phyloP scores from a whole-genome alignment of 2,113 vertebrate species.

The Gallinago media region DNA sequence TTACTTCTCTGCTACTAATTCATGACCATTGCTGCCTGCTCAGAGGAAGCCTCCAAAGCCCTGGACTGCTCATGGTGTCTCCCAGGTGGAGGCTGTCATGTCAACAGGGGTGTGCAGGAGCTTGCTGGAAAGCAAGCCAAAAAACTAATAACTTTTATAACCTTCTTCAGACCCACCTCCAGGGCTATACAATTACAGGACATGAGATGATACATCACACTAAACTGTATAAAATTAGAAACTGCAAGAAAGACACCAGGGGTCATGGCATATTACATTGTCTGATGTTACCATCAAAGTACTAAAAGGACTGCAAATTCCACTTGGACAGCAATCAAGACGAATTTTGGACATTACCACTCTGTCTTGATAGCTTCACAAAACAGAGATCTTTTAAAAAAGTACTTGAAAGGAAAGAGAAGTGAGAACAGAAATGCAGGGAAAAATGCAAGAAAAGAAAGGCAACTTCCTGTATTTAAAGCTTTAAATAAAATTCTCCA shows the following conservation, averaged over 20 bases:
- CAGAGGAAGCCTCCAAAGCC: background rate
- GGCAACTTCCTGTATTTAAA: background rate
- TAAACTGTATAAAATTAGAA: background rate
- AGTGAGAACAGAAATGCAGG: background rate
- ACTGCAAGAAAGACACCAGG: background rate
- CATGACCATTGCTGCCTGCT: background rate
- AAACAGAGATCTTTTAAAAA: background rate
- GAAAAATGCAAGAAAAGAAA: background rate
- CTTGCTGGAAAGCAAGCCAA: background rate
- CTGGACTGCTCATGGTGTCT: rapidly evolving
- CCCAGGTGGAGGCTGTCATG: background rate
- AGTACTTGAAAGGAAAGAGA: background rate
- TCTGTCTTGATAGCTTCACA: background rate
- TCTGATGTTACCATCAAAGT: background rate
- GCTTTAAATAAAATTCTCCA: background rate
- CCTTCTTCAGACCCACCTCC: background rate
- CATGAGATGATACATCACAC: background rate
- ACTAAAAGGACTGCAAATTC: background rate
- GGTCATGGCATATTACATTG: rapidly evolving
- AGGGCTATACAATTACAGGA: background rate
- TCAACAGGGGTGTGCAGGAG: background rate
- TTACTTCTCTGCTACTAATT: background rate
- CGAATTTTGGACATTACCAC: background rate
- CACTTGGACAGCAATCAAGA: background rate
- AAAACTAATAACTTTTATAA: background rate